Evolutionary conservation across 2,888 invertebrate species (phyloP), one percentile per base, ranked within the genome.

Genomic region (Chouioia cunea): DNA sequence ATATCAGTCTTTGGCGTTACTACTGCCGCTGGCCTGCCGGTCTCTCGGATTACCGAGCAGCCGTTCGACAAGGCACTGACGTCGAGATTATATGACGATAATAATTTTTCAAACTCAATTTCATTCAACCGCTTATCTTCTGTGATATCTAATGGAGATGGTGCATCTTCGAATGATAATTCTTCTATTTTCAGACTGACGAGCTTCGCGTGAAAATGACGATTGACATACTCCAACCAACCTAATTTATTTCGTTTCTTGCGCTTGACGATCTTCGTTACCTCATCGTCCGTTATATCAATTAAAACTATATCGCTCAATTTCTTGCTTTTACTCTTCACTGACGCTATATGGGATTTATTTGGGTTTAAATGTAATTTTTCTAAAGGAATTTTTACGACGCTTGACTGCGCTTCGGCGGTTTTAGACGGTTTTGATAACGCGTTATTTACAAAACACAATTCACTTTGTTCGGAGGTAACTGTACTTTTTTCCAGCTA

Each of bases 231-330:
- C 47, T 79, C 77, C 8, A 83, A 71, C 84, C 84, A 84, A 2
- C 70, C 69, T 3, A 80, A 65, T 72, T 77, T 79, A 54, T 74
- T 78, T 1, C 73, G 76, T 20, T 77, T 79, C 22, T 77, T 76
- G 4, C 77, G 78, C 23, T 78, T 82, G 67, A 81, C 76, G 44
- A 81, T 76, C 77, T 71, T 82, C 80, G 57, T 74, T 23, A 76
- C 76, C 53, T 75, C 75, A 23, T 84, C 84, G 18, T 75, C 79
- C 18, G 84, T 84, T 52, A 84, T 72, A 76, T 84, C 84, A n/a
- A 84, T 83, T 46, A 82, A 69, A 63, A 82, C 74, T 71, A 83
- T 78, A 50, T 83, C 77, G 60, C 77, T 77, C 15, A 76, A 76
- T 70, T 80, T 79, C 70, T 79, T 81, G 14, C 68, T 56, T 53